These are phyloP conservation scores for Phortica okadai DNA, from an alignment of 2,888 invertebrate species.

Conservation along the genomic window DNA sequence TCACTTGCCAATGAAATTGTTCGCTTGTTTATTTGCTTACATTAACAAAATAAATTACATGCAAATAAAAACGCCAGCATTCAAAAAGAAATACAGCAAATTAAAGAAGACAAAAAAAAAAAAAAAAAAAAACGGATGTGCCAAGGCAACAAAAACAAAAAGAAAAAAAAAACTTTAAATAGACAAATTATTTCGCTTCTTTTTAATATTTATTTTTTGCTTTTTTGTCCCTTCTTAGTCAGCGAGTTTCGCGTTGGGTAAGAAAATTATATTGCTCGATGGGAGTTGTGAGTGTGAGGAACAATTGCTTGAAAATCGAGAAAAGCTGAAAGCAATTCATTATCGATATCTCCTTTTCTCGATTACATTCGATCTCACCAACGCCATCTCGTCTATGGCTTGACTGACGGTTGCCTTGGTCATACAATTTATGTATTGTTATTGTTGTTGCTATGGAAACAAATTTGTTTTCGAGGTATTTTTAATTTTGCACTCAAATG, in stretches of 20 bases:
- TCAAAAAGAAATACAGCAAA: slow-evolving; percentile 19
- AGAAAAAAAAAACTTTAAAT: slow-evolving; percentile 56
- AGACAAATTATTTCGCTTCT: slow-evolving; percentile 62
- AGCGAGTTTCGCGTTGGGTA: not conserved
- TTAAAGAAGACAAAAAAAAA: not conserved
- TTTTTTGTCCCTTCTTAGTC: not conserved
- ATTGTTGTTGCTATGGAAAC: slow-evolving; percentile 32
- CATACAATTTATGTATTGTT: slow-evolving; percentile 2
- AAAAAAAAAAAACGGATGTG: not conserved
- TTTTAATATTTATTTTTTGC: not conserved
- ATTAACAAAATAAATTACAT: slow-evolving; percentile 70
- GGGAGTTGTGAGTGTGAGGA: not conserved
- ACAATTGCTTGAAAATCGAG: slow-evolving; percentile 47
- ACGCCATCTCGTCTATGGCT: slow-evolving; percentile 6
- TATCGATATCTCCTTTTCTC: slow-evolving; percentile 42
- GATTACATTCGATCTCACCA: not conserved
- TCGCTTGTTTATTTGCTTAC: slow-evolving; percentile 64
- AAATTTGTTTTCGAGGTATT: slow-evolving; percentile 52
- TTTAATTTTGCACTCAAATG: slow-evolving; percentile 63
- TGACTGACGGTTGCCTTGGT: not conserved
- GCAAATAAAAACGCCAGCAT: slow-evolving; percentile 59
- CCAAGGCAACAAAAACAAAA: not conserved
- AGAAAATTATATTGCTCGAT: no score
- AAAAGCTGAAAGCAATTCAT: slow-evolving; percentile 62
- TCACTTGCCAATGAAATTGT: slow-evolving; percentile 1